Conservation (phyloP, 2,113 vertebrate species). For the Lycaon pictus region DNA sequence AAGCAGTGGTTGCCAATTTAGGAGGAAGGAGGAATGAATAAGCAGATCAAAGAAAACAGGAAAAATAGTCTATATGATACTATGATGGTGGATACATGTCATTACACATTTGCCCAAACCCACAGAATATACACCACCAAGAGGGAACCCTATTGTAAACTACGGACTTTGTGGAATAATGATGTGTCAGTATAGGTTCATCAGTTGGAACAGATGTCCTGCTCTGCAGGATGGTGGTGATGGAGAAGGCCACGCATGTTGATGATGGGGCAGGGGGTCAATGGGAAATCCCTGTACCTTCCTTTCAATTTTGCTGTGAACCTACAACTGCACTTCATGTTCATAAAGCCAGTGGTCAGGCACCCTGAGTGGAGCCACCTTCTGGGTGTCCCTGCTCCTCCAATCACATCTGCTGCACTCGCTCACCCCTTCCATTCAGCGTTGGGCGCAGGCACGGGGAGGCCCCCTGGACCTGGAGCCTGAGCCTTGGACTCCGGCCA, state of each 20-base stretch:
- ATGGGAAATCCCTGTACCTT: neutral
- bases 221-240: neutral
- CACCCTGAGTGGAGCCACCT: neutral
- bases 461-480: neutral
- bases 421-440: neutral
- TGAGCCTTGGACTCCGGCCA: neutral
- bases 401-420: neutral
- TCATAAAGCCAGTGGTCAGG: neutral
- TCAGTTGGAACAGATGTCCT: too few relatives aligned
- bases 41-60: too few relatives aligned
- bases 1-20: neutral
- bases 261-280: neutral
- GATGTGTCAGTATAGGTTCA: neutral
- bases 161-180: neutral
- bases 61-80: neutral
- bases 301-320: neutral
- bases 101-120: neutral
- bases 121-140: neutral
- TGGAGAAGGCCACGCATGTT: neutral
- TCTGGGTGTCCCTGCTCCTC: neutral
- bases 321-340: neutral
- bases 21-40: neutral
- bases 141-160: neutral
- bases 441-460: neutral
- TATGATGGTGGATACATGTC: neutral